phyloP scores from a whole-genome alignment of 2,113 vertebrate species.

The Stomatorhinus ivindoensis region DNA sequence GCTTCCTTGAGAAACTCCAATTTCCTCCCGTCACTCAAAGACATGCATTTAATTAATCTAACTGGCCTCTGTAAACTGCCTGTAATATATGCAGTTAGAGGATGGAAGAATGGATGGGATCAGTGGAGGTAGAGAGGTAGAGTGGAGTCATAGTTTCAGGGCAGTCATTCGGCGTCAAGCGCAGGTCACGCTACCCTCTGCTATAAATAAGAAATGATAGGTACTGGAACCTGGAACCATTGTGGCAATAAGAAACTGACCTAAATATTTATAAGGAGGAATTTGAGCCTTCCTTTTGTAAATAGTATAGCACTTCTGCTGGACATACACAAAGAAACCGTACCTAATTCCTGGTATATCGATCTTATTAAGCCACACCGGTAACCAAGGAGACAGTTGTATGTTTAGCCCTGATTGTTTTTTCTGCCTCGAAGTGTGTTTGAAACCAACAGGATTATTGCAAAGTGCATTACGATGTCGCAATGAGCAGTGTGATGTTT shows the following conservation, averaged over 20 bases:
- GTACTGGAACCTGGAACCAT: background rate
- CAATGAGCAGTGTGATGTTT: background rate
- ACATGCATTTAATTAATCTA: background rate
- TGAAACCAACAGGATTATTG: background rate
- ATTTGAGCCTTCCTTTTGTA: background rate
- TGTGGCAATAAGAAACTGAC: background rate
- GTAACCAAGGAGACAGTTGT: background rate
- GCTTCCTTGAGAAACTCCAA: background rate
- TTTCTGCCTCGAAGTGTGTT: background rate
- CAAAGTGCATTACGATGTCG: background rate
- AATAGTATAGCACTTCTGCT: background rate
- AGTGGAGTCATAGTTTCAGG: background rate
- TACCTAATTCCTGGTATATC: background rate
- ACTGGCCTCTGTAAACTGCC: background rate
- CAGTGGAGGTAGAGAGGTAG: background rate
- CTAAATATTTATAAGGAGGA: background rate
- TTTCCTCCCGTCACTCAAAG: background rate
- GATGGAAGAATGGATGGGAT: background rate
- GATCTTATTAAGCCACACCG: background rate
- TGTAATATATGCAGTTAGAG: background rate
- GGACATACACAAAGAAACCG: background rate
- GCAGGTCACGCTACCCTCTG: background rate
- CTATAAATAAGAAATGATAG: background rate
- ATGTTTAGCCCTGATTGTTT: background rate
- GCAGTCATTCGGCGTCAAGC: background rate